Evolutionary conservation across 2,888 invertebrate species (phyloP).

Genomic region (Colostygia pectinataria): DNA sequence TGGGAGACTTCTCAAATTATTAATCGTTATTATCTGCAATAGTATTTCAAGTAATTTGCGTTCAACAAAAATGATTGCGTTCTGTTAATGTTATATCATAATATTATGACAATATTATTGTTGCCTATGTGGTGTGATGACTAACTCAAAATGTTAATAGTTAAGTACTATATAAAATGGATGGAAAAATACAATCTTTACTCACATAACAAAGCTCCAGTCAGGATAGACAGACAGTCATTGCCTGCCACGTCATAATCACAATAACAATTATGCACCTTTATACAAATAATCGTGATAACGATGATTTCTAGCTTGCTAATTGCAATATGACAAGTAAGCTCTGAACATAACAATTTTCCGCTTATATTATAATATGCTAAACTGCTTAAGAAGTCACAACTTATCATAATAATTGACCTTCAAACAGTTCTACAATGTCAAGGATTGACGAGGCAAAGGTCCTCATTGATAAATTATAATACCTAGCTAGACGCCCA

Average conservation of each 20-base stretch:
- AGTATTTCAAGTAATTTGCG: background rate
- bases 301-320: too few relatives aligned
- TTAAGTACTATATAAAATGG: too few relatives aligned
- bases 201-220: conserved; percentile 1
- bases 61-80: background rate
- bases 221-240: background rate
- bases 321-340: too few relatives aligned
- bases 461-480: conserved; percentile 18
- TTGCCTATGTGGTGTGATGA: conserved; percentile 11
- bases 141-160: conserved; percentile 8
- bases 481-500: conserved; percentile 1
- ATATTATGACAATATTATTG: too few relatives aligned
- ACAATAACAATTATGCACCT: too few relatives aligned
- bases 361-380: too few relatives aligned
- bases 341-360: too few relatives aligned
- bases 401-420: conserved; percentile 16
- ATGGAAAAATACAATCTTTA: conserved; percentile 15
- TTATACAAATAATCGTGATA: too few relatives aligned
- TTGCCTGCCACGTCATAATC: conserved; percentile 3
- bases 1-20: conserved; percentile 38
- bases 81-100: background rate
- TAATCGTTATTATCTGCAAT: conserved; percentile 6
- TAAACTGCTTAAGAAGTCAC: too few relatives aligned
- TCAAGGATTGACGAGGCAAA: conserved; percentile 30
- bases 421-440: conserved; percentile 32